Conservation (phyloP, 2,113 vertebrate species). For the Serinus canaria region DNA sequence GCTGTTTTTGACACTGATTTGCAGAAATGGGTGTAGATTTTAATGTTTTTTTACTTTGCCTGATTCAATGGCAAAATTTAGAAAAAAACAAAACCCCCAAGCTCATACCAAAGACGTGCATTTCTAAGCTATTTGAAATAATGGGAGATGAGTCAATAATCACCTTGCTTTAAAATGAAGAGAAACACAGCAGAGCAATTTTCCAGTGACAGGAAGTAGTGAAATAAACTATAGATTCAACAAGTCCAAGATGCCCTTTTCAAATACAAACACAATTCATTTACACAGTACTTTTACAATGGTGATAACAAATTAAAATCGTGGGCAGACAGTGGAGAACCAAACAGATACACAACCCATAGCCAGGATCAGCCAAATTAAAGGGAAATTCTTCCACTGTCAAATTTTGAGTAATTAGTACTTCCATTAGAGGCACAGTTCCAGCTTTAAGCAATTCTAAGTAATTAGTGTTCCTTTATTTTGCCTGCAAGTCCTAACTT, state of each 20-base stretch:
- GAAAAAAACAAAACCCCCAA: background rate
- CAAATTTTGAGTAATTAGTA: constrained; percentile 35
- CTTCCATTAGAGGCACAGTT: constrained; percentile 14
- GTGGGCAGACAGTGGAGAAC: background rate
- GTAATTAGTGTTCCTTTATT: constrained; percentile 48
- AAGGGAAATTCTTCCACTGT: background rate
- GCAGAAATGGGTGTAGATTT: background rate
- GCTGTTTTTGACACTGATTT: background rate
- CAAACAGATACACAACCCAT: background rate
- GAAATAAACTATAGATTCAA: background rate
- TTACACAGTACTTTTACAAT: background rate
- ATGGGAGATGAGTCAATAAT: background rate
- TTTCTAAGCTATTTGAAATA: background rate
- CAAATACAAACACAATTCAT: background rate
- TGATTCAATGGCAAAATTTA: background rate
- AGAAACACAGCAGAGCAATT: background rate
- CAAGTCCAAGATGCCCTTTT: background rate
- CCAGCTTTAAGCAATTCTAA: constrained; percentile 43
- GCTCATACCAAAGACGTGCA: background rate
- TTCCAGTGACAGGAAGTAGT: background rate
- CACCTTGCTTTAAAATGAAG: background rate
- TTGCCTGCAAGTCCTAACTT: constrained; percentile 52
- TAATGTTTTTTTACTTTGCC: background rate
- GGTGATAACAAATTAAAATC: background rate
- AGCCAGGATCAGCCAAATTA: background rate